Base-by-base conservation (phyloP, 2,888 invertebrate species). In the Oeneis ivallda region DNA sequence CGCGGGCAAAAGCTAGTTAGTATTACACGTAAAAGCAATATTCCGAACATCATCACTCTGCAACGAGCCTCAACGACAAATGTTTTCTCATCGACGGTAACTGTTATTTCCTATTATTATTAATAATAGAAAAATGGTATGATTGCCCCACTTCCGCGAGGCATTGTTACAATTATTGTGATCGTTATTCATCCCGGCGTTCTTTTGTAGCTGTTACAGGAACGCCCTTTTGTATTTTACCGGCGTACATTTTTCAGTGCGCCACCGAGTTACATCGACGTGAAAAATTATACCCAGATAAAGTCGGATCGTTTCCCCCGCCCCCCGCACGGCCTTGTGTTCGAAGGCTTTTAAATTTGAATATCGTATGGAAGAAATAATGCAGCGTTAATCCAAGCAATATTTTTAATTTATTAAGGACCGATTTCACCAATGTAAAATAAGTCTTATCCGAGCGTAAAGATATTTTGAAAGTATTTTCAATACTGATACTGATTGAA, bases 281-380 rank as follows among this genome's bases (percentile, higher is more conserved):
- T 79, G 79, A 87, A 87, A 87, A 87, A 87, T 88, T 85, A 84
- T 85, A 79, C 79, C 73, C 72, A 80, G 83, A 85, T 83, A 76
- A 74, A 79, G 76, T 76, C 76, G 75, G 79, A 79, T 81, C 79
- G 85, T 85, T 87, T 81, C 45, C 39, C 49, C 37, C 15, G 15
- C 34, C 26, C 49, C 26, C 19, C 26, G 13, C 26, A 13, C 11
- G 49, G 19, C 49, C 49, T 13, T 26, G 10, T 10, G 17, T 11
- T 49, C 11, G 6, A 26, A 26, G 13, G 49, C 11, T 50, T 50
- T 50, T 13, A 49, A 49, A 49, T 50, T 13, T 43, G 7, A 37
- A 37, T 37, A 37, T 37, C 26, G 5, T 26, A 26, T 26, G 26
- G 5, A 26, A n/a, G n/a, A 26, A 26, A 26, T 26, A 26, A 26